Base-by-base conservation (phyloP, 2,888 invertebrate genomes). In the Polylopha cassiicola region DNA sequence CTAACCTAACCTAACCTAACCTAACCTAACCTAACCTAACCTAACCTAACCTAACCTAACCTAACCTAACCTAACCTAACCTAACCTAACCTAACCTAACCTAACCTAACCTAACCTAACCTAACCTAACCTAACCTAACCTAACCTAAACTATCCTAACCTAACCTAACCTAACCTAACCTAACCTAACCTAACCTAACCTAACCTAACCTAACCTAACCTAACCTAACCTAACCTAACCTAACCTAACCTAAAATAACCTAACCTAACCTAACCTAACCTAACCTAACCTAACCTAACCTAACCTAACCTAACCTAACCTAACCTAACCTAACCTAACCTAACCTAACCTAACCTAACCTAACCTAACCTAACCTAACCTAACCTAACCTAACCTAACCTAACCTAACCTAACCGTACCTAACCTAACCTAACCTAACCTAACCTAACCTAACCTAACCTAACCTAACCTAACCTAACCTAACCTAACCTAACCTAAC, bases 291-390 rank as follows among this genome's bases (percentile, higher is more conserved):
- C 28, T 29, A 29, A 29, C 28, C 28, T 29, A 29, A 29, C 28
- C 28, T 29, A 37, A 20, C 37, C 32, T 39, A 32, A 37, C 37
- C 29, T 29, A 30, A 37, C 33, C 43, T 32, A 27, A 36, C 28
- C 41, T 30, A 26, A 29, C 37, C 28, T 29, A 22, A 32, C 37
- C 28, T 32, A 32, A 27, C 32, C 37, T 37, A 27, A 31, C 37
- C 37, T 32, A 31, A 31, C 37, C 22, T 22, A 22, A 22, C 22
- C 22, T 34, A 41, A 29, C 34, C 36, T 36, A 39, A 39, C 39
- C 39, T 32, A 39, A 32, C 39, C 39, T 33, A 39, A 39, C 39
- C 42, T 36, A 42, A 34, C 38, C 38, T 32, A 38, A 38, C 38
- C 38, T 37, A 37, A 37, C 37, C 37, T 37, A 37, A 37, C 37